Base-by-base conservation (phyloP, 2,888 invertebrate species). In the Chirona hameri region DNA sequence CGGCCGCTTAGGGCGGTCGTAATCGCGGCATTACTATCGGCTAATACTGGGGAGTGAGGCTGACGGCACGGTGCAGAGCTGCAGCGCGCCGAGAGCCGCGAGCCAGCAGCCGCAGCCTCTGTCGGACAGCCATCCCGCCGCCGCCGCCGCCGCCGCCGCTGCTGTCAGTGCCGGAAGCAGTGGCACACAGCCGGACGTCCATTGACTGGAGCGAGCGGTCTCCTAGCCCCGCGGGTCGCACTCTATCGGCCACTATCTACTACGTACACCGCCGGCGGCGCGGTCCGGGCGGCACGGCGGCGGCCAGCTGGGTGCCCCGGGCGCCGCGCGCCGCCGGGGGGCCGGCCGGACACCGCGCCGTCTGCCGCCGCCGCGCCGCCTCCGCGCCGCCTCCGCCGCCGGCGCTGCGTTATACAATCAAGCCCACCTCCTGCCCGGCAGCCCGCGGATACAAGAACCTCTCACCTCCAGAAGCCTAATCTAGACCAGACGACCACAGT, bases 161-260 rank as follows among this genome's bases (percentile, higher is more conserved):
- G 24, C 10, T 10, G n/a, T 3, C 52, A 52, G 52, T 18, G 52
- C 52, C 52, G 18, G 24, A 21, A n/a, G 60, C 60, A 18, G 10
- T 52, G 52, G n/a, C n/a, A 60, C 9, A 60, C 60, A 60, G 60
- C 24, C 10, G 60, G 15, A 18, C 31, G 31, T 18, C 72, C 72
- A 72, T 72, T 72, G 31, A 72, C 31, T 24, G 60, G 60, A 24
- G 72, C 72, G 18, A 14, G 31, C 72, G 31, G 29, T 31, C 29
- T 9, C 31, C 72, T n/a, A 15, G 15, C 72, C 31, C 72, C 72
- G 31, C 72, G 18, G 72, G 72, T 31, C 31, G 72, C 18, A 14
- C 31, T 31, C 72, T 72, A 72, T 72, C 72, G 31, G 18, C 72
- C 31, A 27, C 72, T 69, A 72, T 72, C 72, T 72, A 72, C 72